These are phyloP conservation scores for Ophthalmotilapia sp. DNA, from an alignment of 2,113 vertebrate genomes.

Conservation along the genomic window DNA sequence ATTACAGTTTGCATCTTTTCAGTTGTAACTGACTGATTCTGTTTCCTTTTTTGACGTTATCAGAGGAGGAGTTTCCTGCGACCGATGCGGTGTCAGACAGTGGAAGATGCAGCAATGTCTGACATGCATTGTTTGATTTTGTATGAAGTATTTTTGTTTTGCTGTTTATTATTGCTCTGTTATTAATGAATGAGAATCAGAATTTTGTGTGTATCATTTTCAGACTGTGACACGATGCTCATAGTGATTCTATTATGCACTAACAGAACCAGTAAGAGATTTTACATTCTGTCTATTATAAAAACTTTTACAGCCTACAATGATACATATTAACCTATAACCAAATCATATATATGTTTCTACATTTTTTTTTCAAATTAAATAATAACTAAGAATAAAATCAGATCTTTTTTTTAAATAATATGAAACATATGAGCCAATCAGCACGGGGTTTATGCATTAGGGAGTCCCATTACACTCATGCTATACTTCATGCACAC, in stretches of 20 bases:
- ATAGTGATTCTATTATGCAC: not conserved
- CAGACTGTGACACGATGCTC: not conserved
- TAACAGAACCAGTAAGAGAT: not conserved
- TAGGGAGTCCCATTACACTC: not conserved
- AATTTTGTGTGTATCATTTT: not conserved
- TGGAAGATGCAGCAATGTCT: not conserved
- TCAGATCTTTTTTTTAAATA: rapidly evolving
- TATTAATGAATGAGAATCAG: not conserved
- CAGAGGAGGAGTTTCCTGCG: not conserved
- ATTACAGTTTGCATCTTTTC: not conserved
- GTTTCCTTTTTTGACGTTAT: not conserved
- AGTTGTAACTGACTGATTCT: not conserved
- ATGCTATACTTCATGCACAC: not conserved
- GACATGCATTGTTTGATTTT: not conserved
- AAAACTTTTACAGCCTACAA: not conserved
- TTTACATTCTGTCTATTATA: not conserved
- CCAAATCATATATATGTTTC: not conserved
- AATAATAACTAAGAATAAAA: not conserved
- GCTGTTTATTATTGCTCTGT: not conserved
- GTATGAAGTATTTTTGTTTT: not conserved
- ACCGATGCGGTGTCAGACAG: not conserved
- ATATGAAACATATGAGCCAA: not conserved
- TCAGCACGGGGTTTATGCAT: not conserved
- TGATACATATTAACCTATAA: not conserved
- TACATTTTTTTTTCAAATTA: not conserved